These are phyloP conservation scores for Phenganax stokvisi DNA, from an alignment of 92 coral and sea anemone genomes.

Conservation along the genomic window DNA sequence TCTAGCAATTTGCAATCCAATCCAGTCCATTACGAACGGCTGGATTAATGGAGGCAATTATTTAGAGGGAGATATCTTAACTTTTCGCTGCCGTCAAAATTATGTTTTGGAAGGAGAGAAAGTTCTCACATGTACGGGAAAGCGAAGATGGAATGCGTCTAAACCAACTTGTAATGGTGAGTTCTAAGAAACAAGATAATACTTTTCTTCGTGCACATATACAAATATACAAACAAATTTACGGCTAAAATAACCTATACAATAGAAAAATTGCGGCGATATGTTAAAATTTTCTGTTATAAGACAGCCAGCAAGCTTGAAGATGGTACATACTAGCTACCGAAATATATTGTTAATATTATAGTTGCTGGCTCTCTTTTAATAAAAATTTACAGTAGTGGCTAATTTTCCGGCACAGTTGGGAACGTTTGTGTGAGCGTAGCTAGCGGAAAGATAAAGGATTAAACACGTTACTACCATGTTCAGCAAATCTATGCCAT, in stretches of 20 bases:
- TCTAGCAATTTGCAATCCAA: conserved; percentile 4
- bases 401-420: too few relatives aligned
- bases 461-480: background rate
- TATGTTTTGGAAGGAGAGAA: conserved; percentile 15
- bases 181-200: background rate
- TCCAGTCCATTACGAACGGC: background rate
- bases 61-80: conserved; percentile 9
- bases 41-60: background rate
- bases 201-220: background rate
- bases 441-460: too few relatives aligned
- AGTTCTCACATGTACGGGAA: background rate
- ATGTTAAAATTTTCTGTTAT: too few relatives aligned
- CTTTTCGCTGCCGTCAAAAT: conserved; percentile 13
- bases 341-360: too few relatives aligned
- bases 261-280: too few relatives aligned
- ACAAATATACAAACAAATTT: background rate
- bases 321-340: too few relatives aligned
- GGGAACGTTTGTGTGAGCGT: too few relatives aligned
- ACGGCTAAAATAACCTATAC: too few relatives aligned
- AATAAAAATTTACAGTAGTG: too few relatives aligned
- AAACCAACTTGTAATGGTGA: conserved; percentile 17
- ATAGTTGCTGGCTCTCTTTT: too few relatives aligned
- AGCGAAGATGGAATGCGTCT: conserved; percentile 8
- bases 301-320: too few relatives aligned
- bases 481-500: background rate